phyloP scores from a whole-genome alignment of 1,140 invertebrate genomes.

The Lucilia sericata region DNA sequence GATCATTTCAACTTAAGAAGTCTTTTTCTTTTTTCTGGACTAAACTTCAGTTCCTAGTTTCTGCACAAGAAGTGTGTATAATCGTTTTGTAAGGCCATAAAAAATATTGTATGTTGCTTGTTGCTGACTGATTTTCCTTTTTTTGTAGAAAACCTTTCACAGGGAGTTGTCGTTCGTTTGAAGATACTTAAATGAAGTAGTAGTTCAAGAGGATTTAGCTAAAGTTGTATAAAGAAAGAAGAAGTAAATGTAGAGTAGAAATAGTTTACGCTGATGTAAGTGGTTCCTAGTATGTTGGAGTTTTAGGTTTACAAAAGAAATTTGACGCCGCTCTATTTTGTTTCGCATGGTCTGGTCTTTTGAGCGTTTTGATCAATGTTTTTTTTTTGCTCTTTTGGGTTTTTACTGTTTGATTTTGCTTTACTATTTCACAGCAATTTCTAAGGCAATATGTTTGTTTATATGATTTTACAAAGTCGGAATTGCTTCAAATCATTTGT shows the following conservation, averaged over 20 bases:
- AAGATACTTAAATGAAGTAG: too few relatives aligned
- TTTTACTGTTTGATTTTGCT: background rate
- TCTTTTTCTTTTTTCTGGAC: background rate
- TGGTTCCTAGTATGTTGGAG: background rate
- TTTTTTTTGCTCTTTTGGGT: background rate
- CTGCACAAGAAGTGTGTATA: slow-evolving; percentile 8
- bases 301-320: background rate
- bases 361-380: background rate
- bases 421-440: background rate
- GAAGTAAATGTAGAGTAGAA: background rate
- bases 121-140: background rate
- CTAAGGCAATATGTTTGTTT: background rate
- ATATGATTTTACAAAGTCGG: background rate
- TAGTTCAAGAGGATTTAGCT: background rate
- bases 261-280: slow-evolving; percentile 20
- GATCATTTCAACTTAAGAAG: slow-evolving; percentile 1
- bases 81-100: slow-evolving; percentile 8
- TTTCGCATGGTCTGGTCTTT: slow-evolving; percentile 23
- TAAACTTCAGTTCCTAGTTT: background rate
- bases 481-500: slow-evolving; percentile 4
- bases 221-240: background rate
- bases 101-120: background rate
- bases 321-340: slow-evolving; percentile 28
- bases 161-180: background rate
- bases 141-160: background rate